Evolutionary conservation across 2,797 vertebrate genomes (phyloP).

Genomic region (Pampus argenteus): DNA sequence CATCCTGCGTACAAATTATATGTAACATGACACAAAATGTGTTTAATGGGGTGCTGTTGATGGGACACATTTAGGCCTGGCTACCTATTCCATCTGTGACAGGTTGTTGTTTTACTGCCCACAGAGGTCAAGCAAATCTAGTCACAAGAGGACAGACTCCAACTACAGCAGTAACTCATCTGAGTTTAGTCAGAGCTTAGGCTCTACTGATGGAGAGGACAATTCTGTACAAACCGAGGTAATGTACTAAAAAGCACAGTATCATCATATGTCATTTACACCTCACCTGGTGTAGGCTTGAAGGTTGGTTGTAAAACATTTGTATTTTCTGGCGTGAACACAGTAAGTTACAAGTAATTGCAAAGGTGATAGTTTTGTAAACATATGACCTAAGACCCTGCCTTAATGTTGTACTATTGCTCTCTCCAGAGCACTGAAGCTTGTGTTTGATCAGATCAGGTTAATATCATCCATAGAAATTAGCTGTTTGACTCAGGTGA

Average conservation of each 20-base stretch:
- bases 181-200: conserved; percentile 90
- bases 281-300: not conserved
- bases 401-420: not conserved
- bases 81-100: not conserved
- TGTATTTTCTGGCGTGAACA: conserved; percentile 6
- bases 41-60: too few species aligned
- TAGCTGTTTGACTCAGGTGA: not conserved
- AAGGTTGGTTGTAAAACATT: not conserved
- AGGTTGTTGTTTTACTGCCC: not conserved
- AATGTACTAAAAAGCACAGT: conserved; percentile 11
- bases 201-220: conserved; percentile 88
- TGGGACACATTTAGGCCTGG: not conserved
- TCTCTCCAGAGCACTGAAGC: not conserved
- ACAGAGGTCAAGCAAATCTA: conserved; percentile 86
- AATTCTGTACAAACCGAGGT: conserved; percentile 86
- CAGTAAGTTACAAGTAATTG: not conserved
- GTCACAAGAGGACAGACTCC: conserved; percentile 90
- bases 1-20: not conserved
- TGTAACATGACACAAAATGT: not conserved
- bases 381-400: not conserved
- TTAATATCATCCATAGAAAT: not conserved
- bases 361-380: not conserved
- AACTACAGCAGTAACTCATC: conserved; percentile 93
- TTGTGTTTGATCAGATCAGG: not conserved
- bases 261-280: too few species aligned